Conservation (phyloP, 2,797 vertebrate species). For the Amniataba percoides region DNA sequence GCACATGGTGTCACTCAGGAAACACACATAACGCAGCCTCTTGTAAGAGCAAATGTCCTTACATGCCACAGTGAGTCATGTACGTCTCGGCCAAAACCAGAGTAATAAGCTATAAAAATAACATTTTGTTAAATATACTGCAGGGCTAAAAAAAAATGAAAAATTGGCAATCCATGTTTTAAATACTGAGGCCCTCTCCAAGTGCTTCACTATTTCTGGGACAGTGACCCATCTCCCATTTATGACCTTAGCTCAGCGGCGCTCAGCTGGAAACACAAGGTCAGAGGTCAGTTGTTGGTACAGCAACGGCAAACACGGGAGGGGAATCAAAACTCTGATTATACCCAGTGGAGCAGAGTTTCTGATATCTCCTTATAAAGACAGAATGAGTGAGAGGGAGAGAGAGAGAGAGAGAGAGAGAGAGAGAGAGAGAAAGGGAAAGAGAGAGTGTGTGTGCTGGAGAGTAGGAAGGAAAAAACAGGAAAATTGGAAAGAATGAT, state of each 20-base stretch:
- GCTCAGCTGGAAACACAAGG: slow-evolving; percentile 65
- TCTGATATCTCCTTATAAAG: slow-evolving; percentile 79
- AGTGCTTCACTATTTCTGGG: slow-evolving; percentile 49
- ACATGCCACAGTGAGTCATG: slow-evolving; percentile 6
- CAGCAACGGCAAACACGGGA: slow-evolving; percentile 64
- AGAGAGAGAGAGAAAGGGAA: not conserved
- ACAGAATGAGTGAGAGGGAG: slow-evolving; percentile 32
- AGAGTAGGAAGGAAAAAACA: slow-evolving; percentile 6
- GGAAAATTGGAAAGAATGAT: slow-evolving; percentile 32
- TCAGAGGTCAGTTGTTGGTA: slow-evolving; percentile 71
- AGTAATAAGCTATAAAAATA: slow-evolving; percentile 1
- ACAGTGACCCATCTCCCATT: slow-evolving; percentile 37
- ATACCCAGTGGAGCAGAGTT: slow-evolving; percentile 58
- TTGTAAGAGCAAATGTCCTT: not conserved
- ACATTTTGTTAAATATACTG: not conserved
- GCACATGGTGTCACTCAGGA: not conserved
- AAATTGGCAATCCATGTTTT: slow-evolving; percentile 2
- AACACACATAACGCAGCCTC: slow-evolving; percentile 15
- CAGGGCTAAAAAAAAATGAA: not conserved
- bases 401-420: not conserved
- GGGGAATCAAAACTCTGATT: slow-evolving; percentile 65
- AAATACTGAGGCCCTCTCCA: slow-evolving; percentile 15
- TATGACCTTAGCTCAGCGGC: slow-evolving; percentile 57
- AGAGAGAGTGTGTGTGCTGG: not conserved
- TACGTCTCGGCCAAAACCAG: not conserved